These are phyloP conservation scores for Trachelus iudaicus DNA, from an alignment of 2,888 invertebrate species.

Conservation along the genomic window DNA sequence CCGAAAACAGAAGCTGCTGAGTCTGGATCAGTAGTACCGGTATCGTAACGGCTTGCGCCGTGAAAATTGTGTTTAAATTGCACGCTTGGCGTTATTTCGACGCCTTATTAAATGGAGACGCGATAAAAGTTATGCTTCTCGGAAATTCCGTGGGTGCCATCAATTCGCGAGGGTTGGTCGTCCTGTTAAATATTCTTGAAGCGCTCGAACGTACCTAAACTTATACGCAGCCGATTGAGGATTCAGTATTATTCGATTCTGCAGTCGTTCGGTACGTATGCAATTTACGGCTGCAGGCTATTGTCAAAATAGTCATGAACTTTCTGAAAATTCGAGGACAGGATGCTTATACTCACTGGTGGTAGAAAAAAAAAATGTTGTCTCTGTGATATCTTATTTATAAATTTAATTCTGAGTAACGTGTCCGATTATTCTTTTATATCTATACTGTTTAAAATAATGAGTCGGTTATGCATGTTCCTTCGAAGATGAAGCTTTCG, in stretches of 20 bases:
- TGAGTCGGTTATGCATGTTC: background rate
- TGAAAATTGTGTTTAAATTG: constrained; percentile 15
- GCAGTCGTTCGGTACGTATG: background rate
- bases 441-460: background rate
- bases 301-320: background rate
- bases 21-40: constrained; percentile 30
- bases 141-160: background rate
- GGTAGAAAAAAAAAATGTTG: background rate
- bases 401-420: background rate
- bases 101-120: constrained; percentile 18
- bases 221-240: background rate
- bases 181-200: background rate
- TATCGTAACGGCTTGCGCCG: constrained; percentile 43
- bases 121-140: constrained; percentile 10
- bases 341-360: background rate
- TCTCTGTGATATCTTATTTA: background rate
- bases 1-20: constrained; percentile 54
- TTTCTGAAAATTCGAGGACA: background rate
- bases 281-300: background rate
- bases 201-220: background rate
- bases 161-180: background rate
- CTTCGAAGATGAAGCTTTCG: background rate
- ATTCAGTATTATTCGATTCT: background rate
- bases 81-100: constrained; percentile 11
- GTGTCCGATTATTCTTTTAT: background rate